Base-by-base conservation (phyloP, 2,113 vertebrate genomes). In the Ranitomeya variabilis region DNA sequence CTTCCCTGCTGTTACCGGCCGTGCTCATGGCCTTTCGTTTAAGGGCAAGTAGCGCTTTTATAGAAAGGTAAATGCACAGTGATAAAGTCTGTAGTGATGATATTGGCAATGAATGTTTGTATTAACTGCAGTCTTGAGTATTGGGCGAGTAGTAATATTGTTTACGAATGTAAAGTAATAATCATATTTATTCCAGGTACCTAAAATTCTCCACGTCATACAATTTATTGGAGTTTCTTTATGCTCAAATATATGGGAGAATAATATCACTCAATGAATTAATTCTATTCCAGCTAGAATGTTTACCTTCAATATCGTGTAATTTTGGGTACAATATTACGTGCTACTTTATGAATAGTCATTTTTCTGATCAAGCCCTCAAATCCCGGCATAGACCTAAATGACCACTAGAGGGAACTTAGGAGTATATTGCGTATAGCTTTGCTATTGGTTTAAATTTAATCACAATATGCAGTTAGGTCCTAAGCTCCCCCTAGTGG, bases 41-140 rank as follows among this genome's bases (percentile, higher is more conserved):
- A 55, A 23, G 64, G 15, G 81, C 81, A 83, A 71, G 82, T 23
- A 26, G 66, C 51, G 66, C 23, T 69, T 71, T 69, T 69, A 84
- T 69, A 71, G 64, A 31, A 60, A 59, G 57, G 52, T 59, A 45
- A 45, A 45, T 45, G 37, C 37, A 45, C 37, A 5, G 37, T 45
- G 37, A 45, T 45, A 45, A 45, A 2, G 37, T 80, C 77, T 52
- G 23, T 23, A n/a, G 77, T 9, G 23, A 59, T 26, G 60, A 60
- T 62, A 81, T 76, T 76, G 51, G 73, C 16, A 21, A 76, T 51
- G 45, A 76, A 12, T 76, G 73, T 52, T 76, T 19, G 31, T 19
- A 45, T 74, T 74, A 74, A 74, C 71, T 45, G 71, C 71, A 74
- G 52, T 76, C 45, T 76, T 9, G 73, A 52, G 37, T 52, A 45